Conservation (phyloP, 2,888 invertebrate species). For the Hesperia comma region DNA sequence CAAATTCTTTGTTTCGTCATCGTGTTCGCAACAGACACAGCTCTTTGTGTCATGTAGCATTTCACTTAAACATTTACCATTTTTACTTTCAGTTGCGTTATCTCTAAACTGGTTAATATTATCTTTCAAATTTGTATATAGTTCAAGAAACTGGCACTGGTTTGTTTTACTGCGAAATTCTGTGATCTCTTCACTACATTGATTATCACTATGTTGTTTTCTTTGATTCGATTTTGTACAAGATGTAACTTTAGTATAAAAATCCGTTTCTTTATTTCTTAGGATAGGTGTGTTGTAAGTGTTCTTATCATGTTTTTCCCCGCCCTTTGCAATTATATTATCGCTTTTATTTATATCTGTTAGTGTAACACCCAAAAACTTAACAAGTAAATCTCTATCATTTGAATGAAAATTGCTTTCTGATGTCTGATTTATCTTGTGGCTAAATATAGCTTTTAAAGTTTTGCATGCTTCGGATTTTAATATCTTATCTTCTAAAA, state of each 20-base stretch:
- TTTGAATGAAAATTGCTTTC: slow-evolving; percentile 39
- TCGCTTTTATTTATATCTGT: slow-evolving; percentile 47
- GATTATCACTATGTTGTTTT: neutral
- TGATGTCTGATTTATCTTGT: slow-evolving; percentile 21
- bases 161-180: neutral
- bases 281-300: neutral
- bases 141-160: slow-evolving; percentile 2
- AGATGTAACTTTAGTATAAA: neutral
- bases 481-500: neutral
- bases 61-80: neutral
- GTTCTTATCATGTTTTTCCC: neutral
- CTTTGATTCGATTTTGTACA: slow-evolving; percentile 1
- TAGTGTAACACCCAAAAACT: slow-evolving; percentile 73
- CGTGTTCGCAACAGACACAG: slow-evolving; percentile 63
- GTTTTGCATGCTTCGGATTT: neutral
- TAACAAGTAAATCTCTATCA: slow-evolving; percentile 59
- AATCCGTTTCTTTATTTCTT: neutral
- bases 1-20: slow-evolving; percentile 59
- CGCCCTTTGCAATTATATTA: neutral
- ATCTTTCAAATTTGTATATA: slow-evolving; percentile 24
- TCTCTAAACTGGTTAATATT: neutral
- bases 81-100: slow-evolving; percentile 28
- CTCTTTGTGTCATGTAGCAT: slow-evolving; percentile 4
- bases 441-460: neutral
- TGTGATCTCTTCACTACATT: neutral